Conservation (phyloP, 2,888 invertebrate genomes). For the Boloria selene region DNA sequence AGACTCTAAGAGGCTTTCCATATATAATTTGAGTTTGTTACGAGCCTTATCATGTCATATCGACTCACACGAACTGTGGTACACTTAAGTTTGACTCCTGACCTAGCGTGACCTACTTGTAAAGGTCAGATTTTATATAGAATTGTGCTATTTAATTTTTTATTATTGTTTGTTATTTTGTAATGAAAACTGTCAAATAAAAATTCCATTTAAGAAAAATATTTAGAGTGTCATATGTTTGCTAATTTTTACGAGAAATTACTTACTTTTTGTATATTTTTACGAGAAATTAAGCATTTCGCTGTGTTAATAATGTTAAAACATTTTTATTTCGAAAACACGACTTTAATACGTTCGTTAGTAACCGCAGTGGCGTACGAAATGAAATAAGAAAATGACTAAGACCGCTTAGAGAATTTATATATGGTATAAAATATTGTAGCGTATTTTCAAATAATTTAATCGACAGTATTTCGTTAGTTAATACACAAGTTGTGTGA, state of each 20-base stretch:
- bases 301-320: constrained; percentile 2
- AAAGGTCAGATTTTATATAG: constrained; percentile 9
- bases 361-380: constrained; percentile 27
- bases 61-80: constrained; percentile 18
- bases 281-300: neutral
- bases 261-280: no score
- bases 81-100: constrained; percentile 24
- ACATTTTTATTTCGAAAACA: constrained; percentile 10
- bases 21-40: constrained; percentile 9
- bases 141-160: neutral
- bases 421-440: constrained; percentile 33
- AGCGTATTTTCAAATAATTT: constrained; percentile 25
- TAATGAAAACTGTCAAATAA: neutral
- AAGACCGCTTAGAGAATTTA: constrained; percentile 25
- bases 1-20: neutral
- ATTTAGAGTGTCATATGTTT: no score
- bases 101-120: constrained; percentile 16
- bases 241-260: no score
- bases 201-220: no score
- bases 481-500: constrained; percentile 28
- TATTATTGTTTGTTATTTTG: neutral
- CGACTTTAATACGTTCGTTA: constrained; percentile 26
- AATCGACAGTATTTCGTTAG: constrained; percentile 26
- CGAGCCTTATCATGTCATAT: constrained; percentile 25
- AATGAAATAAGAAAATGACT: constrained; percentile 27